Base-by-base conservation (phyloP, 2,888 invertebrate genomes). In the Standfussiana lucernea region DNA sequence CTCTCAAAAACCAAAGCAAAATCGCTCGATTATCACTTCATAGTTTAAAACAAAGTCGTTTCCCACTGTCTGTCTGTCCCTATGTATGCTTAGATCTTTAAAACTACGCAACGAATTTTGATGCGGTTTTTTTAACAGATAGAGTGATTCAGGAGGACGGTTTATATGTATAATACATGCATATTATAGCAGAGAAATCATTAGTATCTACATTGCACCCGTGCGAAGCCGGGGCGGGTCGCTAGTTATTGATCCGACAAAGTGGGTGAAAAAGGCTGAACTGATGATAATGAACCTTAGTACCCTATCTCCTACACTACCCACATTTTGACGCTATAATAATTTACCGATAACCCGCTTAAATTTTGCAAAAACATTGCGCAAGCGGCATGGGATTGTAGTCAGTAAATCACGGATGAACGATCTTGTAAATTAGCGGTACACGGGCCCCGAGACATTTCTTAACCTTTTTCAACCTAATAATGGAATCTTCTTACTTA, bases 291-390 rank as follows among this genome's bases (percentile, higher is more conserved):
- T 15, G 10, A 8, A 24, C 4, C 32, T 24, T 24, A 5, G 3
- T 28, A 24, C 37, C 45, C 80, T 62, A 59, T 62, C 87, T 86
- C 89, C 62, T 73, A 8, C 10, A 76, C 85, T 50, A 77, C 35
- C 45, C 13, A 45, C 13, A 72, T 78, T 40, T 77, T 67, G 69
- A 74, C 61, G 59, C 65, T 70, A 72, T 77, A 85, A 85, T 73
- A 87, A 87, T 47, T 89, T 74, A 85, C 77, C 78, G 73, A 81
- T 83, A 81, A 81, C 28, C 72, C 61, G n/a, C 64, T 67, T 65
- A 73, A 72, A 80, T 87, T 86, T 85, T 84, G 78, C 85, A 82
- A 89, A 85, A 87, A 83, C 59, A 79, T 85, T 85, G 62, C 73
- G 53, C 59, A 85, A 82, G 77, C 64, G 62, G 47, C 65, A 59